Evolutionary conservation across 2,797 vertebrate genomes (phyloP).

Genomic region (Malacoraja senta): DNA sequence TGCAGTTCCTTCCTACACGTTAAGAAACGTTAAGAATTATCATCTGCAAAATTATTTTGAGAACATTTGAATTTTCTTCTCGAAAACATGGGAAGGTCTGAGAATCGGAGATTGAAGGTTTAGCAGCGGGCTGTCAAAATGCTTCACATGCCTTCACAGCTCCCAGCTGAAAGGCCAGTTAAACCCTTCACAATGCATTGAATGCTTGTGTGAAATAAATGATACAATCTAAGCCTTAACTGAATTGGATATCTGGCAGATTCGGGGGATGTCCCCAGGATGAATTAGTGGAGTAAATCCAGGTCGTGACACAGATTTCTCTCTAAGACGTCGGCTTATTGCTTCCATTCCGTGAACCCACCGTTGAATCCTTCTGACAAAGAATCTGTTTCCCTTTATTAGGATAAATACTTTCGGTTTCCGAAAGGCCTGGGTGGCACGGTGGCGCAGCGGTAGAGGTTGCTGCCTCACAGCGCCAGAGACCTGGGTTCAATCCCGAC

Average conservation of each 20-base stretch:
- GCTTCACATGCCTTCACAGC: background rate
- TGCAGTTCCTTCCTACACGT: too few species aligned
- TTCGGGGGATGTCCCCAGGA: constrained; percentile 9
- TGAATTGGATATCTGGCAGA: constrained; percentile 39
- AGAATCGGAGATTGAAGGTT: constrained; percentile 44
- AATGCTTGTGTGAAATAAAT: constrained; percentile 41
- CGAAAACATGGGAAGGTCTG: constrained; percentile 41
- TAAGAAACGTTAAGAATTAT: constrained; percentile 40
- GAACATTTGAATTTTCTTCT: constrained; percentile 39
- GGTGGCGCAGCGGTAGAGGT: too few species aligned
- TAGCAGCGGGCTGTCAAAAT: constrained; percentile 46
- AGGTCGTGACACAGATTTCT: background rate
- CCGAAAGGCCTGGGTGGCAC: too few species aligned
- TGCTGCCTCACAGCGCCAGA: too few species aligned
- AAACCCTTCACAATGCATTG: constrained; percentile 27
- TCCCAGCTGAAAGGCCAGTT: constrained; percentile 42
- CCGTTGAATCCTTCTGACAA: background rate
- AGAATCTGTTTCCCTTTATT: background rate
- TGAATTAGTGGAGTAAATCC: constrained; percentile 40
- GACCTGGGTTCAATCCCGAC: too few species aligned
- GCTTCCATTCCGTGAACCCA: background rate
- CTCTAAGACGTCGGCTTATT: background rate
- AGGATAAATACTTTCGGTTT: background rate
- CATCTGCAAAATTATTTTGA: constrained; percentile 42
- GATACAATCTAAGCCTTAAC: constrained; percentile 36